phyloP scores from a whole-genome alignment of 2,888 invertebrate species.

The Mallateleia sp. region DNA sequence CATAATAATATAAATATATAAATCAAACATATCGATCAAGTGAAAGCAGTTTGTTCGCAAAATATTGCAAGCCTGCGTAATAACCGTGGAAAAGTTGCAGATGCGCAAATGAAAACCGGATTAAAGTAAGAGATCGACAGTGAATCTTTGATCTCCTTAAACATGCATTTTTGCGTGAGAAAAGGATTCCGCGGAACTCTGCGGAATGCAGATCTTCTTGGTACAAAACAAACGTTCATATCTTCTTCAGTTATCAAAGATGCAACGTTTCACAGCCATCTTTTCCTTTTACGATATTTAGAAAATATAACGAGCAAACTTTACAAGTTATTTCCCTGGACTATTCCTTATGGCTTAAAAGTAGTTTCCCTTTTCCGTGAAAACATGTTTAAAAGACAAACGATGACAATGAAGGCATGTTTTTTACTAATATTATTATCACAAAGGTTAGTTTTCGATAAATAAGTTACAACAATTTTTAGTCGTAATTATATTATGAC shows the following conservation, averaged over 20 bases:
- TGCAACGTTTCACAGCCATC: conserved; percentile 16
- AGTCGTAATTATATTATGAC: too few relatives aligned
- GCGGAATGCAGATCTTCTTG: conserved; percentile 36
- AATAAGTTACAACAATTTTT: too few relatives aligned
- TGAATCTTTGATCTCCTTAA: conserved; percentile 64
- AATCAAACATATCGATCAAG: too few relatives aligned
- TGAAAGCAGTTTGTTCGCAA: too few relatives aligned
- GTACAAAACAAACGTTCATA: conserved; percentile 43
- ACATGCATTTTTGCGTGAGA: conserved; percentile 51
- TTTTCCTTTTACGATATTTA: conserved; percentile 30
- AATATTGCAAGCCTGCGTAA: conserved; percentile 28
- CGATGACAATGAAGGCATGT: too few relatives aligned
- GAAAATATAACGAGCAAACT: background rate
- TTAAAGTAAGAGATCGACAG: conserved; percentile 43
- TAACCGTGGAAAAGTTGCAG: conserved; percentile 46
- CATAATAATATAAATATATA: too few relatives aligned
- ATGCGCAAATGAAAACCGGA: conserved; percentile 55
- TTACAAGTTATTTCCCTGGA: background rate
- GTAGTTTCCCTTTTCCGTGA: too few relatives aligned
- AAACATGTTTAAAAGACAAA: too few relatives aligned
- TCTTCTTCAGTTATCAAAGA: conserved; percentile 27
- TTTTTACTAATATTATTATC: too few relatives aligned
- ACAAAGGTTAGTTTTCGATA: too few relatives aligned
- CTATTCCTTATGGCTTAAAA: too few relatives aligned
- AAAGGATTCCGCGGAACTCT: conserved; percentile 40